Base-by-base conservation (phyloP, 1,140 invertebrate genomes). In the Brevipalpus yothersi region DNA sequence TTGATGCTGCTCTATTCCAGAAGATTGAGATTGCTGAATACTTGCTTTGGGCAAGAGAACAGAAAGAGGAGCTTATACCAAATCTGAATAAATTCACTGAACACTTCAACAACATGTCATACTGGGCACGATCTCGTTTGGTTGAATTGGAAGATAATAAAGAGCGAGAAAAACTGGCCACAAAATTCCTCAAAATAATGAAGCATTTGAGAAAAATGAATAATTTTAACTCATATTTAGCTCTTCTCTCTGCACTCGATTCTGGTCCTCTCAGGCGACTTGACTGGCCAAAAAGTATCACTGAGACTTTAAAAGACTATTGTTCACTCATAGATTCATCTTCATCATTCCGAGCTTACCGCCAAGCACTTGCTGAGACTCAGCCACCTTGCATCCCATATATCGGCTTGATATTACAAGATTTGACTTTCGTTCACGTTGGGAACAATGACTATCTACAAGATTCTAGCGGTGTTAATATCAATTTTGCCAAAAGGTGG, bases 71-170 rank as follows among this genome's bases (percentile, higher is more conserved):
- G 69, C 78, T 84, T 62, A 92, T 89, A 70, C 91, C 92, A 5
- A 96, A 98, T 74, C 75, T 99, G 42, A 94, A 88, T 15, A 77
- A 83, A 63, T 98, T 99, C 69, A 98, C 94, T 0, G 90, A 97
- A 71, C 93, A 98, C 75, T 98, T 99, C 70, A 99, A 99, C 71
- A 96, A 97, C 73, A 94, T 99, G 85, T 96, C 91, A 31, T 98
- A 90, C 67, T 98, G 93, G 94, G 85, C 85, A 19, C 74, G 88
- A 55, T 82, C 83, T 19, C 73, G 78, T 65, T 84, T 88, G 60
- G 70, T 91, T 47, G 78, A 81, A 63, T 80, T 83, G 62, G 78
- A 83, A 62, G 86, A 91, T 63, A 82, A 86, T 11, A 87, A 87
- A 68, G 89, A 94, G 64, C 77, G 93, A n/a, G 93, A 98, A 72